These are phyloP conservation scores for Epizoanthus fatuus DNA, from an alignment of 92 coral and sea anemone species.

Conservation along the genomic window DNA sequence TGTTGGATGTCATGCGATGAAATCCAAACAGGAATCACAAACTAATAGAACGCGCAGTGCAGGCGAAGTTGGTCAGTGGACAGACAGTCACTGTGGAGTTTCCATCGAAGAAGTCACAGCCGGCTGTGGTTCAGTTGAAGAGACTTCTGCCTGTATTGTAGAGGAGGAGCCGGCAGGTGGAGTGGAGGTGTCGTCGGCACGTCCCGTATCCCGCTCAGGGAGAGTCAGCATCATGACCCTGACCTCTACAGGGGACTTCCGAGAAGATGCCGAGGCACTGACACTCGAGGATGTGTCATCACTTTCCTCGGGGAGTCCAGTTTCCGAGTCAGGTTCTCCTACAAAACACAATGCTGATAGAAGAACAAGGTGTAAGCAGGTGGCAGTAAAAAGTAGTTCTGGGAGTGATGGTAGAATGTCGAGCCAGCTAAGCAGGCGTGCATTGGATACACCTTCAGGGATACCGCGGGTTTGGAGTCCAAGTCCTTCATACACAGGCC, in stretches of 20 bases:
- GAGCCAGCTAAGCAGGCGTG: not conserved
- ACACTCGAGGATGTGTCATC: conserved; percentile 59
- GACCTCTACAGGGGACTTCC: conserved; percentile 81
- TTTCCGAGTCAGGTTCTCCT: conserved; percentile 8
- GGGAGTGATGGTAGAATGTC: not conserved
- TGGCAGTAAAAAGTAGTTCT: not conserved
- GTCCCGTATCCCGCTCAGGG: conserved; percentile 77
- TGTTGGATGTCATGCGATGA: conserved; percentile 52
- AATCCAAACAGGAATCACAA: conserved; percentile 18
- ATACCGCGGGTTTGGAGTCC: conserved; percentile 89
- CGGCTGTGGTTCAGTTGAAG: conserved; percentile 57
- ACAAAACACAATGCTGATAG: conserved; percentile 14
- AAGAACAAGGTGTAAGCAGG: not conserved
- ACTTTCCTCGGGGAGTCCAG: conserved; percentile 53
- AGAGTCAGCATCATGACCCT: conserved; percentile 84
- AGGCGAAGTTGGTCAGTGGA: not conserved
- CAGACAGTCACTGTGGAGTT: conserved; percentile 26
- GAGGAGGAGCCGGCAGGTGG: conserved; percentile 61
- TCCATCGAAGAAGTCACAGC: conserved; percentile 73
- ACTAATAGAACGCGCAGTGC: conserved; percentile 7
- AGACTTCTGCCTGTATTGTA: conserved; percentile 74
- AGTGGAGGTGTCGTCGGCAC: conserved; percentile 9
- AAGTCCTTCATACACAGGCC: conserved; percentile 77
- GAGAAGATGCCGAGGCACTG: conserved; percentile 67
- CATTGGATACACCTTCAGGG: not conserved